Percentiles rank a stretch among this genome's conserved stretches.
Evolutionary conservation across 2,797 vertebrate genomes (phyloP).

Genomic region (Falco concolor): DNA sequence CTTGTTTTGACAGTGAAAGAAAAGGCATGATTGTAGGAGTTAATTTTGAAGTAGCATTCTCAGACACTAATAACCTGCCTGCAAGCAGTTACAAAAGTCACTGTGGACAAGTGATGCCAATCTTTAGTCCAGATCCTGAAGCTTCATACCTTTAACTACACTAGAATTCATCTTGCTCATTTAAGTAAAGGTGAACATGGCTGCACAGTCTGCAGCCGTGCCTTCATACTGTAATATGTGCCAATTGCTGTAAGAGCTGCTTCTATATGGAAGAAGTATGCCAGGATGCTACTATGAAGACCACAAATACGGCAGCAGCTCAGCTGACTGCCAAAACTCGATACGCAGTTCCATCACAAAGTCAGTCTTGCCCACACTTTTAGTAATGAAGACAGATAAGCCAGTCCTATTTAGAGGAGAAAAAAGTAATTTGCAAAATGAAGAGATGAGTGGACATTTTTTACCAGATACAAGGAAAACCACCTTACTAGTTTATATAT

Average conservation of each 20-base stretch:
- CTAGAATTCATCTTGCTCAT: not conserved
- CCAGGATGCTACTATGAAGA: not conserved
- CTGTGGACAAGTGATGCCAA: not conserved
- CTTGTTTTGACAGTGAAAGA: not conserved
- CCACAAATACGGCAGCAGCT: not conserved
- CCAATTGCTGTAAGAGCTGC: not conserved
- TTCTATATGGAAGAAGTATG: not conserved
- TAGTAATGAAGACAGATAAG: not conserved
- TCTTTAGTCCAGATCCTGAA: not conserved
- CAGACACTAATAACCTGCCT: not conserved
- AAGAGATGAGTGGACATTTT: not conserved
- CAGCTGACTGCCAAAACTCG: not conserved
- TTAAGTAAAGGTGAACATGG: not conserved
- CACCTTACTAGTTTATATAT: not conserved
- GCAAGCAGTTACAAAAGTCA: not conserved
- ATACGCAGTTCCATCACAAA: not conserved
- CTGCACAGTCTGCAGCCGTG: not conserved
- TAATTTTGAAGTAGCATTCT: not conserved
- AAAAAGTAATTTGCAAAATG: not conserved
- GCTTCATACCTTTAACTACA: not conserved
- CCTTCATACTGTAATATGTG: not conserved
- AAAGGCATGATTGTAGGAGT: not conserved
- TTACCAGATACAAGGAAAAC: not conserved
- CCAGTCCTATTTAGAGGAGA: not conserved
- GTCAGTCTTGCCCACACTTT: not conserved